Evolutionary conservation across 2,113 vertebrate species (phyloP).

Genomic region (Alethe castanea): DNA sequence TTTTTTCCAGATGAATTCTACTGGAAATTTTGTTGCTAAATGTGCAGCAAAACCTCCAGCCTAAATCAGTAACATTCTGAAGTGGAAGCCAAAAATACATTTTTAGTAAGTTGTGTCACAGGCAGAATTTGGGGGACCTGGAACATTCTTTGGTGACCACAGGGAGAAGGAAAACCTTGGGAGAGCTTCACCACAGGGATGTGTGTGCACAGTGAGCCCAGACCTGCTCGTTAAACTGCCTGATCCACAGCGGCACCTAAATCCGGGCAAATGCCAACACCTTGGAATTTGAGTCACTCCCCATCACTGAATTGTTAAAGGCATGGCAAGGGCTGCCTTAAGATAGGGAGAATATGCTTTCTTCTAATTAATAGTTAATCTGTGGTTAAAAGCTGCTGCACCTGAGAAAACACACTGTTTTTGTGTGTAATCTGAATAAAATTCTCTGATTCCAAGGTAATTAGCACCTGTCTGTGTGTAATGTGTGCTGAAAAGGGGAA

Average conservation of each 20-base stretch:
- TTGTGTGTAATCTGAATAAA: not conserved
- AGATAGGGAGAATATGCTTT: not conserved
- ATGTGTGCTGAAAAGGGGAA: not conserved
- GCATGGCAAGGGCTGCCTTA: not conserved
- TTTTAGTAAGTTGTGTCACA: not conserved
- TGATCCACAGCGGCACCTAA: not conserved
- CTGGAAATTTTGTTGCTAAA: not conserved
- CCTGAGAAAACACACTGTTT: not conserved
- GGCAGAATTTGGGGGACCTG: not conserved
- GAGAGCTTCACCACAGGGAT: not conserved
- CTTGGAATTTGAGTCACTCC: not conserved
- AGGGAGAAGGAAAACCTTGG: not conserved
- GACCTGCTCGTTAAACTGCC: rapidly evolving
- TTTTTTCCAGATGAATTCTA: not conserved
- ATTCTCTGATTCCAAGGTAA: conserved; percentile 4
- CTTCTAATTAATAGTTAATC: not conserved
- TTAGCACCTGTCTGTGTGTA: not conserved
- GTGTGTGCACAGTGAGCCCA: not conserved
- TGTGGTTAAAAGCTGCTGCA: not conserved
- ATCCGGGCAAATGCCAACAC: not conserved
- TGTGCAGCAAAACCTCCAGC: not conserved
- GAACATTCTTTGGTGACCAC: not conserved
- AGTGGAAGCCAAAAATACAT: not conserved
- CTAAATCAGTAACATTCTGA: not conserved
- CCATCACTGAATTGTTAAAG: not conserved